Base-by-base conservation (phyloP, 1,140 invertebrate genomes). In the silkworm (Bombyx mori) region DNA sequence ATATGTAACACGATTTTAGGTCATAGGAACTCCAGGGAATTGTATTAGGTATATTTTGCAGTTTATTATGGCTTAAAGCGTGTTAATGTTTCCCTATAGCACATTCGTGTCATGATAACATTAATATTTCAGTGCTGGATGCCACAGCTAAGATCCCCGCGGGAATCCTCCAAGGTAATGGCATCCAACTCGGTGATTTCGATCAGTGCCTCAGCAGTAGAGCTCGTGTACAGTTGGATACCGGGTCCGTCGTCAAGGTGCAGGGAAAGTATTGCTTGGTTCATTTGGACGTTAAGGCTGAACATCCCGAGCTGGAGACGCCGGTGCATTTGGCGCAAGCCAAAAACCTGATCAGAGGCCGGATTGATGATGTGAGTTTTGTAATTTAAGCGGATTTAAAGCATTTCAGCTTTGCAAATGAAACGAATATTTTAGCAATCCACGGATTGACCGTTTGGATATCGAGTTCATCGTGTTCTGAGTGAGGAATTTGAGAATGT, bases 181-280 rank as follows among this genome's bases (percentile, higher is more conserved):
- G 91, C 42, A 92, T 92, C 77, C 92, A 93, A 71, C 72, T 93
- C 10, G 93, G 93, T 44, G 92, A 93, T 77, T 93, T 92, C 73
- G 91, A 93, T 73, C 89, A 92, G 77, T 93, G 92, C 68, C 79
- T 92, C 45, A 85, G 78, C 10, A 86, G 91, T 44, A 75, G 86
- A 51, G 90, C 91, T 7, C 80, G 89, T 6, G 89, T 92, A 1
- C 91, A 91, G 75, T 60, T 86, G 35, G 83, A 86, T 42, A 77
- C 86, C 6, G 86, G 87, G 0, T 84, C 79, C 49, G 67, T 89
- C 1, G 86, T 92, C 8, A 90, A 89, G 58, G 82, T 93, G 26
- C 88, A 91, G 60, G 92, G 92, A 43, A 91, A 92, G 73, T 93
- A 93, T 74, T 93, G 92, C 66, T 71, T 93, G 54, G 92, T 91